A percentile compares a stretch with the other conserved stretches of the same genome.
These are phyloP conservation scores for Drosophila sproati DNA, from an alignment of 1,140 invertebrate species.

Conservation along the genomic window DNA sequence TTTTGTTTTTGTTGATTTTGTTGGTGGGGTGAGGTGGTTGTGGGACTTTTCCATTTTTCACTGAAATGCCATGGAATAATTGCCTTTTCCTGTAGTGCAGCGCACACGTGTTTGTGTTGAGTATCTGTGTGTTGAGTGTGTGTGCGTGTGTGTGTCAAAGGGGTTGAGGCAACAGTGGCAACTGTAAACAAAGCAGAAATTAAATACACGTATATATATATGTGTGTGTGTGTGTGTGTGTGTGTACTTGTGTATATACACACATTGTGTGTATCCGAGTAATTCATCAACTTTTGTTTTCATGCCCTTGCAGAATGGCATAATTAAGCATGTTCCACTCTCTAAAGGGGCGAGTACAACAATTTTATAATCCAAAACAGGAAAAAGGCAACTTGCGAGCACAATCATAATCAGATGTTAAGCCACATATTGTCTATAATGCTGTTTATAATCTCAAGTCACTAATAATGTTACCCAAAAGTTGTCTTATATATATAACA, in stretches of 20 bases:
- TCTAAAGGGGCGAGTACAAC: neutral
- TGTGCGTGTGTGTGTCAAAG: neutral
- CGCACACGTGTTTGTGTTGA: constrained; percentile 17
- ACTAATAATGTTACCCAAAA: no score
- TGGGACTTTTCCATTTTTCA: constrained; percentile 71
- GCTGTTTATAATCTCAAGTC: no score
- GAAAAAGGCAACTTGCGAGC: no score
- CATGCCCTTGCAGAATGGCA: constrained; percentile 17
- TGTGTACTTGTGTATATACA: neutral
- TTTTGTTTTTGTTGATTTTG: no score
- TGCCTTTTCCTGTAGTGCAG: constrained; percentile 71
- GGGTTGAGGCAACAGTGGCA: neutral
- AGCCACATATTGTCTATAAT: no score
- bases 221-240: neutral
- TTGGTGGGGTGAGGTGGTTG: neutral
- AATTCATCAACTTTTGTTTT: constrained; percentile 31
- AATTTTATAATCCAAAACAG: neutral
- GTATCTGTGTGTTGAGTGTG: neutral
- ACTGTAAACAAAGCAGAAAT: constrained; percentile 29
- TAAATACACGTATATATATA: constrained; percentile 2
- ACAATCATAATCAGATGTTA: no score
- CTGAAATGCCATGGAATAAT: constrained; percentile 78
- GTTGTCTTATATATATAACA: no score
- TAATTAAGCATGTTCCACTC: constrained; percentile 11
- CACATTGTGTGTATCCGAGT: neutral